A percentile compares a stretch with the other conserved stretches of the same genome.
These are phyloP conservation scores for Deilephila porcellus DNA, from an alignment of 2,888 invertebrate species.

Conservation along the genomic window DNA sequence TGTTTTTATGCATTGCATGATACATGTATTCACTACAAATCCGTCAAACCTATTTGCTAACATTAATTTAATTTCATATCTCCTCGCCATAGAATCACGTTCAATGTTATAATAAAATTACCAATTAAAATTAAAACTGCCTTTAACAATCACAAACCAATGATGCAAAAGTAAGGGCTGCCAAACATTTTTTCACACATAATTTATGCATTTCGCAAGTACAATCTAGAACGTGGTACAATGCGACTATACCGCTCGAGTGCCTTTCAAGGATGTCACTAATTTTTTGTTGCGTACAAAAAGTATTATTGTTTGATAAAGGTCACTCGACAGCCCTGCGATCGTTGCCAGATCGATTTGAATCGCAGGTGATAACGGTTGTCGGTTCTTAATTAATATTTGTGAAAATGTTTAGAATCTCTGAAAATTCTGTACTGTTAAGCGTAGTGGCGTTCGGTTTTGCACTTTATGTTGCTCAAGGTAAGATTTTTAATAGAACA, in stretches of 20 bases:
- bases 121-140: background rate
- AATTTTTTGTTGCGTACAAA: constrained; percentile 60
- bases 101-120: background rate
- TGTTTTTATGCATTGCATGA: no score
- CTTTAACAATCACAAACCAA: background rate
- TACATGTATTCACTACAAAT: no score
- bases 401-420: constrained; percentile 42
- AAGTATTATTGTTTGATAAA: constrained; percentile 56
- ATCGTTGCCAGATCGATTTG: constrained; percentile 46
- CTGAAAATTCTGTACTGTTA: constrained; percentile 47
- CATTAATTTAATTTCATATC: no score
- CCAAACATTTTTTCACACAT: constrained; percentile 10
- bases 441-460: constrained; percentile 50
- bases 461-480: constrained; percentile 65
- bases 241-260: constrained; percentile 51
- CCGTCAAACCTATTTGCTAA: no score
- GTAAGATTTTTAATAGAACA: constrained; percentile 49
- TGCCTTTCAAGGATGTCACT: constrained; percentile 70
- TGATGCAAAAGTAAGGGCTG: constrained; percentile 1
- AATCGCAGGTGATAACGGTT: constrained; percentile 41
- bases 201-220: constrained; percentile 6
- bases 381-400: constrained; percentile 30
- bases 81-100: no score
- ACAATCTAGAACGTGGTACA: constrained; percentile 24
- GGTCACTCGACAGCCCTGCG: constrained; percentile 58